Conservation (phyloP, 2,888 invertebrate species). For the Sesia apiformis region DNA sequence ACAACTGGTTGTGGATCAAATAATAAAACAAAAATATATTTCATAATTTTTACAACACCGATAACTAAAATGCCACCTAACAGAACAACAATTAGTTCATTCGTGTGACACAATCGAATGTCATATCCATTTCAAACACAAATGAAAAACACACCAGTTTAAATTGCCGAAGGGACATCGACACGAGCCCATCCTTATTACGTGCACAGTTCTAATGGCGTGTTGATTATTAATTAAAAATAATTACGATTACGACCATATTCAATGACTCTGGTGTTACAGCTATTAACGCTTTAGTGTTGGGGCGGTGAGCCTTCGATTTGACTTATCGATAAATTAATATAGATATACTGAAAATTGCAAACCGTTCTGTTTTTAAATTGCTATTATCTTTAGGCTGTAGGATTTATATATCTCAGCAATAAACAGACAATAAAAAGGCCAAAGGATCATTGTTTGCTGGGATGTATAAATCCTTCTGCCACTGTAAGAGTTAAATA, state of each 20-base stretch:
- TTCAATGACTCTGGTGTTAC: conserved; percentile 74
- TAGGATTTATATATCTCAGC: too few species aligned
- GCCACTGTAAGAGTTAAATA: too few species aligned
- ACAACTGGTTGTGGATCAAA: too few species aligned
- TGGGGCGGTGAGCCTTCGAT: conserved; percentile 12
- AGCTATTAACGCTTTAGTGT: conserved; percentile 61
- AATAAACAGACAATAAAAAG: too few species aligned
- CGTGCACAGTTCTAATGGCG: conserved; percentile 60
- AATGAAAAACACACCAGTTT: background rate
- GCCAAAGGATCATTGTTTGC: too few species aligned
- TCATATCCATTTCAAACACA: background rate
- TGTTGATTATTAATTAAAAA: conserved; percentile 75
- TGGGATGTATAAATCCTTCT: too few species aligned
- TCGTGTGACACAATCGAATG: background rate
- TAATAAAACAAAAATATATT: too few species aligned
- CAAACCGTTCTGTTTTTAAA: too few species aligned
- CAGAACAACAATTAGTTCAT: too few species aligned
- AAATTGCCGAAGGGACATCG: conserved; percentile 56
- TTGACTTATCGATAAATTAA: conserved; percentile 3
- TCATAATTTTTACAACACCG: too few species aligned
- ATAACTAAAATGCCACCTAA: too few species aligned
- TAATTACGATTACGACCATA: conserved; percentile 74
- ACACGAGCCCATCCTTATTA: conserved; percentile 65
- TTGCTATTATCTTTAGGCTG: too few species aligned
- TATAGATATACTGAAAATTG: background rate